phyloP scores from a whole-genome alignment of 2,113 vertebrate species.

The Psophia crepitans region DNA sequence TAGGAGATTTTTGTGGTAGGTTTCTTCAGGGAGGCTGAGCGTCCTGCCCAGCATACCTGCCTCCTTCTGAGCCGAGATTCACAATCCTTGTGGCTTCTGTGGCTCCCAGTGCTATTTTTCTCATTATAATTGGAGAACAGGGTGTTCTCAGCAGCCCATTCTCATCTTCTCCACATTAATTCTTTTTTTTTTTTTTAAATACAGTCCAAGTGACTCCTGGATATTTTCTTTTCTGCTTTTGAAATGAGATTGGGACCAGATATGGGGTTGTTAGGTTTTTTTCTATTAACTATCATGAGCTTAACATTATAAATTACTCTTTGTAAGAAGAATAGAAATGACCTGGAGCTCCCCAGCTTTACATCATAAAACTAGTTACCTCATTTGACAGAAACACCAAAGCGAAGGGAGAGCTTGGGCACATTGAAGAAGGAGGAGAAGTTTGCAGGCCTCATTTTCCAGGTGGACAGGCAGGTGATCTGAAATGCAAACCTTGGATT shows the following conservation, averaged over 20 bases:
- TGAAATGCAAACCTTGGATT: neutral
- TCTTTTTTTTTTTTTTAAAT: neutral
- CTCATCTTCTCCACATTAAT: neutral
- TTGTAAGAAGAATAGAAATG: neutral
- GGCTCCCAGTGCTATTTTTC: neutral
- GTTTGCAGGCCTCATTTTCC: neutral
- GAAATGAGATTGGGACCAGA: neutral
- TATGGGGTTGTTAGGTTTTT: accelerated
- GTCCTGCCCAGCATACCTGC: neutral
- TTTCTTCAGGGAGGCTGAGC: neutral
- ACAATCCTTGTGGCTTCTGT: neutral
- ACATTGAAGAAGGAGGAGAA: neutral
- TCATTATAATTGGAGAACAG: neutral
- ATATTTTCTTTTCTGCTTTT: neutral
- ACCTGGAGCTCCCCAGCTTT: neutral
- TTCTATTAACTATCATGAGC: neutral
- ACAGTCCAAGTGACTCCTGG: neutral
- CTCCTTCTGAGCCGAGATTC: neutral
- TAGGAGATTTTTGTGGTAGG: neutral
- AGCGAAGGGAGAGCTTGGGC: neutral
- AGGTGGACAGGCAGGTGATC: neutral
- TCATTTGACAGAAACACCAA: neutral
- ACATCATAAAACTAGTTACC: neutral
- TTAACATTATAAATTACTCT: neutral
- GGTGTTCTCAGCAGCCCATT: neutral